Evolutionary conservation across 2,888 invertebrate genomes (phyloP), one percentile per base, ranked within the genome.

Genomic region (Cantharis lateralis): DNA sequence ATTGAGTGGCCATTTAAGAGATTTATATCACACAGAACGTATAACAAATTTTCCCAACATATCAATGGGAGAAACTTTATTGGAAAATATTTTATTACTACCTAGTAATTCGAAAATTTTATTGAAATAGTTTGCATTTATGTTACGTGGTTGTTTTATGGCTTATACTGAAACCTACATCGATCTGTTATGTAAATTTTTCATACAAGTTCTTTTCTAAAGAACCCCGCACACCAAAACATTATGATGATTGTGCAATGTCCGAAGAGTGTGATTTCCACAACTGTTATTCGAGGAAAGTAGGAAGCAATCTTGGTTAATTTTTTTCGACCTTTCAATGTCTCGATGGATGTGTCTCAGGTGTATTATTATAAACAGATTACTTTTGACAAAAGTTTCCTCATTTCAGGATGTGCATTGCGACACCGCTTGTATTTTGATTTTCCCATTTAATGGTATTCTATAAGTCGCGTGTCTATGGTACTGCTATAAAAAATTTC

Each of bases 21-120:
- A 72, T 72, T 72, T 72, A 72, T 68, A 68, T 72, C 48, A 48
- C n/a, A 48, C 48, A n/a, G n/a, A 48, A 9, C 48, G 48, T 48
- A 48, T 48, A 48, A 48, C 48, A 48, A 48, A 48, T 48, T 48
- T 48, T 48, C 13, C n/a, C 9, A 48, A 48, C 48, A n/a, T 48
- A 48, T 48, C 7, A 48, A 48, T 48, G 48, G 48, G n/a, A 48
- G 48, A 48, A 48, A n/a, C 48, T 48, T 48, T 48, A 48, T 48
- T 48, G 48, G 48, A 48, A 48, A 48, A 48, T 48, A n/a, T 48
- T 48, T 48, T 48, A 48, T 48, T 48, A 48, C 48, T 48, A 48
- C 48, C 48, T 48, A 48, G 13, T 48, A 48, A 48, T 48, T 48
- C 48, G 48, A 48, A 48, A 48, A 48, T 48, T 48, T 48, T 48